phyloP scores from a whole-genome alignment of 2,888 invertebrate genomes.

The Odontothrips loti region DNA sequence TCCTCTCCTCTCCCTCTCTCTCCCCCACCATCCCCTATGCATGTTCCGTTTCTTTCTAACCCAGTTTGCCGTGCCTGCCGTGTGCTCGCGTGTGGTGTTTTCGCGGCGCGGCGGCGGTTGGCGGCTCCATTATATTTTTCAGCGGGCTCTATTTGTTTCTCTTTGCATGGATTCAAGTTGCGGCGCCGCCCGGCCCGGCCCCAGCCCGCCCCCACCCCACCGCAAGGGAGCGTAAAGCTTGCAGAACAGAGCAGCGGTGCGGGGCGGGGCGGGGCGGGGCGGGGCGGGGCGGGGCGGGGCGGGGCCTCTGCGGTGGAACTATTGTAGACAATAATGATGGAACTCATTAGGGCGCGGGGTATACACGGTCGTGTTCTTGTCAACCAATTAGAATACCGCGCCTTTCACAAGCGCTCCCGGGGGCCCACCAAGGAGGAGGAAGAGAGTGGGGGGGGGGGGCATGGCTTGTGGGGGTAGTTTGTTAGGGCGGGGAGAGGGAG shows the following conservation, averaged over 20 bases:
- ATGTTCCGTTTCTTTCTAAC: conserved; percentile 34
- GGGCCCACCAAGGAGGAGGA: neutral
- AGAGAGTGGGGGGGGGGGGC: neutral
- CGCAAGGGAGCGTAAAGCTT: neutral
- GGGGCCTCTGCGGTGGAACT: conserved; percentile 2
- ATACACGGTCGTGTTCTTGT: neutral
- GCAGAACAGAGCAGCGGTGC: too few relatives aligned
- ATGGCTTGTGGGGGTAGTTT: neutral
- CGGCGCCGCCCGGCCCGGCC: conserved; percentile 2
- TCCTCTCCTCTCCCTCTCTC: neutral
- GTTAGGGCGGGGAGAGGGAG: neutral
- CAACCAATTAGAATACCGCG: conserved; percentile 24
- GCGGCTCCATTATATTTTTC: neutral
- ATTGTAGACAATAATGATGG: conserved; percentile 26
- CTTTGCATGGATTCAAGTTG: neutral
- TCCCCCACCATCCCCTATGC: conserved; percentile 31
- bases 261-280: neutral
- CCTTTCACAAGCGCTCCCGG: conserved; percentile 13
- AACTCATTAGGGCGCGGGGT: neutral
- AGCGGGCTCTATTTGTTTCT: neutral
- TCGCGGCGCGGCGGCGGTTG: conserved; percentile 13
- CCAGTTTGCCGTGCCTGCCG: conserved; percentile 30
- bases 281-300: neutral
- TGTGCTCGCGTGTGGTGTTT: conserved; percentile 26
- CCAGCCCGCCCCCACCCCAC: neutral